Conservation (phyloP, 2,797 vertebrate species). For the Brachyrhaphis roseni region DNA sequence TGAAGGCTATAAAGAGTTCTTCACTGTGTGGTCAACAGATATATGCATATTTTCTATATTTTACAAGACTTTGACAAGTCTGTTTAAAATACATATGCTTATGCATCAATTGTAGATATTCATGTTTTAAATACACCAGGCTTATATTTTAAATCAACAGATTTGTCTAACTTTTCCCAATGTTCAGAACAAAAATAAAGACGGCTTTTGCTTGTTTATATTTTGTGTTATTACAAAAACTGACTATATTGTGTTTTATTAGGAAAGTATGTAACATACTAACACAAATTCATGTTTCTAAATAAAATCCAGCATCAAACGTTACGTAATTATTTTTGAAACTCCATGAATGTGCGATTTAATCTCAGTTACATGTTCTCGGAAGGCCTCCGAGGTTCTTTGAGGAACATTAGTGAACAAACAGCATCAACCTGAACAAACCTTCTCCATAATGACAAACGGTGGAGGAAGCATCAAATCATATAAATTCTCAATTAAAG, state of each 20-base stretch:
- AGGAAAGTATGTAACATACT: neutral
- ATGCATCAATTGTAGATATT: neutral
- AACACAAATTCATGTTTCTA: neutral
- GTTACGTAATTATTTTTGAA: neutral
- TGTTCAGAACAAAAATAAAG: neutral
- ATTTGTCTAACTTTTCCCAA: neutral
- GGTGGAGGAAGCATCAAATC: neutral
- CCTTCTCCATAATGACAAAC: neutral
- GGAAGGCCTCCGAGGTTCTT: neutral
- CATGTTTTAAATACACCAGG: neutral
- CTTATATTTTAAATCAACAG: too few species aligned
- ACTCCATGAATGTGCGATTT: neutral
- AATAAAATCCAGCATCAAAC: neutral
- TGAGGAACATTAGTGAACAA: neutral
- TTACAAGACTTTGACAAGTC: slow-evolving; percentile 8
- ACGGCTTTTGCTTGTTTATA: neutral
- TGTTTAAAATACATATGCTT: neutral
- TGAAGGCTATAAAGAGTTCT: slow-evolving; percentile 42
- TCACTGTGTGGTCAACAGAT: slow-evolving; percentile 9
- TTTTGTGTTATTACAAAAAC: neutral
- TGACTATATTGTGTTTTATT: neutral
- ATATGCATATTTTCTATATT: slow-evolving; percentile 4
- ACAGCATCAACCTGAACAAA: neutral
- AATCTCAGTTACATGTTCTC: neutral
- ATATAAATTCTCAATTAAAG: neutral